Conservation (phyloP, 2,888 invertebrate genomes). For the Erannis defoliaria region DNA sequence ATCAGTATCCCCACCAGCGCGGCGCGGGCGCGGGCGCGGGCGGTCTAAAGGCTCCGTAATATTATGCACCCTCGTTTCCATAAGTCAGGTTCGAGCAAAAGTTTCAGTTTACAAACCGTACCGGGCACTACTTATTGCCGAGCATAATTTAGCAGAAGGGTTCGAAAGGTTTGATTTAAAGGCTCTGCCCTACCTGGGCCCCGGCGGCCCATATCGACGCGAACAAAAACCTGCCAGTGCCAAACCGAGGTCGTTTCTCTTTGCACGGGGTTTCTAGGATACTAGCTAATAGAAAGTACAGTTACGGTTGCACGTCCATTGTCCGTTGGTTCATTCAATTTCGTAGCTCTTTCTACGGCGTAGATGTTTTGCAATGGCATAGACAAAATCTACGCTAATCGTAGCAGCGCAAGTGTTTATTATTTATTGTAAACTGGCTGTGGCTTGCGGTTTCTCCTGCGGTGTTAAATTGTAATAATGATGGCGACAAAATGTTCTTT, state of each 20-base stretch:
- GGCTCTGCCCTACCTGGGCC: constrained; percentile 12
- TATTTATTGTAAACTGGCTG: too few relatives aligned
- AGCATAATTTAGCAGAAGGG: constrained; percentile 32
- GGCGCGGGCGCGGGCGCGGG: too few relatives aligned
- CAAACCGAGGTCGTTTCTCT: constrained; percentile 14
- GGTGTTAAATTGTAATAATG: too few relatives aligned
- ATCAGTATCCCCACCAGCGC: constrained; percentile 5
- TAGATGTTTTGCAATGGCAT: neutral
- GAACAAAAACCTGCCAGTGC: constrained; percentile 9
- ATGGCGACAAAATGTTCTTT: too few relatives aligned
- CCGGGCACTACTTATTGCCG: constrained; percentile 30
- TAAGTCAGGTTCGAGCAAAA: constrained; percentile 23
- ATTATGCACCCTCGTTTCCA: constrained; percentile 19
- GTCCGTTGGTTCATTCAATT: neutral
- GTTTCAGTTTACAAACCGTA: constrained; percentile 27
- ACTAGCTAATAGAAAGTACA: neutral
- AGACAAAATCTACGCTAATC: neutral
- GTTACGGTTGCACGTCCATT: neutral
- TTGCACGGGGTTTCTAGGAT: neutral
- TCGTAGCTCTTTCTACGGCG: constrained; percentile 4
- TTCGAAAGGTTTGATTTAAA: constrained; percentile 33
- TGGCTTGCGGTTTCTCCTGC: too few relatives aligned
- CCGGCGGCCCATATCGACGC: constrained; percentile 1
- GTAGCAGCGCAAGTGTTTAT: neutral
- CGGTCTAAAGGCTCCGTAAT: constrained; percentile 1